These are phyloP conservation scores for Ophonus ardosiacus DNA, from an alignment of 2,888 invertebrate species.

Conservation along the genomic window DNA sequence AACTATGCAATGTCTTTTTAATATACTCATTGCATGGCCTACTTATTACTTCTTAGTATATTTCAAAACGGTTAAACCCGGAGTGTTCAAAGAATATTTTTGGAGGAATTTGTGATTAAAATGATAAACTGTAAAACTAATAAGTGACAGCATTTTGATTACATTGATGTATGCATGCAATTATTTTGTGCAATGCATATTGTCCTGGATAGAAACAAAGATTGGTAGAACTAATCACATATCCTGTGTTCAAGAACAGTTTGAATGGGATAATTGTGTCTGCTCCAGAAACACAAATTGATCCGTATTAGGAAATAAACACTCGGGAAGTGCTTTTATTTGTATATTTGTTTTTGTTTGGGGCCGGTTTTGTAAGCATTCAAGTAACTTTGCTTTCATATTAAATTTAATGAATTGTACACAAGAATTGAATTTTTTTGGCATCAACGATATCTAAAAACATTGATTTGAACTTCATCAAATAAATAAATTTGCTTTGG, in stretches of 20 bases:
- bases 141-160: not conserved
- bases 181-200: constrained; percentile 17
- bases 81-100: constrained; percentile 24
- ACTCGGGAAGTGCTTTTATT: not conserved
- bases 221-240: constrained; percentile 45
- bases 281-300: constrained; percentile 47
- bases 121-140: too few relatives aligned
- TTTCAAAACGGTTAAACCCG: constrained; percentile 34
- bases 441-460: too few relatives aligned
- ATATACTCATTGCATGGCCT: constrained; percentile 37
- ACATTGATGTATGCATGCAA: not conserved
- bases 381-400: too few relatives aligned
- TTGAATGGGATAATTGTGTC: not conserved
- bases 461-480: too few relatives aligned
- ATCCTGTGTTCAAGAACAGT: constrained; percentile 50
- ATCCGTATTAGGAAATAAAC: constrained; percentile 5
- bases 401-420: too few relatives aligned
- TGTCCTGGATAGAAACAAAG: constrained; percentile 6
- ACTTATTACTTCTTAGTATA: constrained; percentile 48
- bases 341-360: too few relatives aligned
- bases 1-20: constrained; percentile 22
- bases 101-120: not conserved
- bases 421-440: too few relatives aligned
- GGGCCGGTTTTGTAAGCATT: too few relatives aligned
- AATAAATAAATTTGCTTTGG: too few relatives aligned